Evolutionary conservation across 2,888 invertebrate genomes (phyloP), one percentile per base, ranked within the genome.

Genomic region (Netelia virgata): DNA sequence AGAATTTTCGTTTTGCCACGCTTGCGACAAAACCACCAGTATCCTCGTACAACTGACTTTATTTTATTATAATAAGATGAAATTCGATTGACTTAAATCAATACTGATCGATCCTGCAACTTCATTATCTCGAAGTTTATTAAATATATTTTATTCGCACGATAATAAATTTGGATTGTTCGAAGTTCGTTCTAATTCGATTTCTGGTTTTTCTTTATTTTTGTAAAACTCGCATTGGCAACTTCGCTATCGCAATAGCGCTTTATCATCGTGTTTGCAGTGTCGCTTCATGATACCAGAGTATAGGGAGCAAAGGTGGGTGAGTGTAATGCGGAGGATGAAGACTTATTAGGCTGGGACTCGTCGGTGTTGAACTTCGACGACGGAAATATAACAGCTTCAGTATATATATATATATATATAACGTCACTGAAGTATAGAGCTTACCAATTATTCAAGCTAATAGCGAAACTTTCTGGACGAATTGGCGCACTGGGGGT

Each of bases 381-480:
- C 83, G 74, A 70, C 57, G 57, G 41, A 47, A 69, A 59, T 69
- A 43, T 36, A 47, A 20, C 47, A 66, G 47, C 16, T 28, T 28
- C 9, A 8, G 47, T 63, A 53, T 69, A 69, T 53, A 28, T 53
- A 69, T 8, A 69, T 8, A 28, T 16, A 14, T 50, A 36, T 28
- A 41, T 50, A 72, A 20, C 14, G 16, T 8, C 55, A 63, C 23
- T 55, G 50, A 53, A 63, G 68, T 78, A 63, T 61, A 36, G 28
- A 57, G 69, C 61, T 83, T 79, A 74, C 83, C 74, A 88, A 88
- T 88, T 87, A 86, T 86, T 86, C 83, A 80, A 78, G 66, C 82
- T 85, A 88, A 87, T 85, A 77, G 83, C 76, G 66, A 86, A 88
- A 88, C 82, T 88, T 88, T 86, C 82, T 68, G 57, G 74, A 64